Conservation (phyloP, 2,113 vertebrate genomes). For the Aix galericulata region DNA sequence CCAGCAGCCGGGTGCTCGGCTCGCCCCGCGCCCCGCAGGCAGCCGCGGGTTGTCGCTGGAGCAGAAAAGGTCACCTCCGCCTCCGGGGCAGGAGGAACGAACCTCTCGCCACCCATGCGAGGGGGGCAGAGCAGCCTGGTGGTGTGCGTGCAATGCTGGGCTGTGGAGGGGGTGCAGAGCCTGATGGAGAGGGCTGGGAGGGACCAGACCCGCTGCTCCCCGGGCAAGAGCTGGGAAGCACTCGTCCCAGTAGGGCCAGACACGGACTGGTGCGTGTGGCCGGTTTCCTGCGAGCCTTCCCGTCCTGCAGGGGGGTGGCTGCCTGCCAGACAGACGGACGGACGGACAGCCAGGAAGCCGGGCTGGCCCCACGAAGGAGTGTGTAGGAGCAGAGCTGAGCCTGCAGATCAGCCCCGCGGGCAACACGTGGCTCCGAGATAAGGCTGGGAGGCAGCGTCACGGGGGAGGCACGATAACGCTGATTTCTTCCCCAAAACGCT, state of each 20-base stretch:
- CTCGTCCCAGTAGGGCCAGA: neutral
- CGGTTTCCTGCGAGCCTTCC: neutral
- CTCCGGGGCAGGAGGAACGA: neutral
- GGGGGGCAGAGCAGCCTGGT: neutral
- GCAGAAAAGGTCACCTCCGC: neutral
- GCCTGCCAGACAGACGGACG: neutral
- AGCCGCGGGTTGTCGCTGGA: fast-evolving
- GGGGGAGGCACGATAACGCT: neutral
- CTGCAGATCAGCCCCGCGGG: fast-evolving
- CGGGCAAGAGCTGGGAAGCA: neutral
- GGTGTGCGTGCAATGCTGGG: fast-evolving
- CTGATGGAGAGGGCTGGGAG: neutral
- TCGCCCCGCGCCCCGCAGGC: fast-evolving
- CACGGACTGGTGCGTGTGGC: neutral
- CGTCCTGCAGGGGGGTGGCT: neutral
- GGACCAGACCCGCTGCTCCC: too few species aligned
- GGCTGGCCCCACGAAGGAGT: neutral
- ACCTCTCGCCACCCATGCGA: fast-evolving
- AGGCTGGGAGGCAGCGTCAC: neutral
- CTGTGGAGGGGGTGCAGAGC: neutral
- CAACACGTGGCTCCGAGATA: neutral
- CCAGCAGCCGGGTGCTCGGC: neutral
- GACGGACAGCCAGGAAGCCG: neutral
- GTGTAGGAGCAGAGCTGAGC: neutral
- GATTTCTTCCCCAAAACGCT: neutral